A percentile compares a stretch with the other conserved stretches of the same genome.
Conservation (phyloP, 2,113 vertebrate genomes). For the Thomomys bottae region DNA sequence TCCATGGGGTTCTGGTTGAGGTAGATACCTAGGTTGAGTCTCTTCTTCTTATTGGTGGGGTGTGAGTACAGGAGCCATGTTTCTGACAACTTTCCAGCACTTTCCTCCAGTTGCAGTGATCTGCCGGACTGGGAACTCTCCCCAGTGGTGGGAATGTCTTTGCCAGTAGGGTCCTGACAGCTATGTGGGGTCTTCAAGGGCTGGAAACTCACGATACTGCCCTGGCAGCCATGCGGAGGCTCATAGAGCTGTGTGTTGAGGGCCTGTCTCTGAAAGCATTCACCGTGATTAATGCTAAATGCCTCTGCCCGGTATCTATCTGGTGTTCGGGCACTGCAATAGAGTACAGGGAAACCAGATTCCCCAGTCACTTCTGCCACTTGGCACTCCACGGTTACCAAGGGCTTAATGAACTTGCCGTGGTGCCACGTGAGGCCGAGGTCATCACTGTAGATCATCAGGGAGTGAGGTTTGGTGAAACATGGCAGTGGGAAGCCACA, state of each 20-base stretch:
- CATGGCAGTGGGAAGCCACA: constrained; percentile 64
- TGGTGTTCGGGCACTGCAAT: constrained; percentile 90
- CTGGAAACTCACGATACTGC: constrained; percentile 92
- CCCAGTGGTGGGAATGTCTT: background rate
- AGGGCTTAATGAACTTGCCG: constrained; percentile 78
- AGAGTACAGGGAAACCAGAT: constrained; percentile 84
- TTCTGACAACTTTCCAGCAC: rapidly evolving
- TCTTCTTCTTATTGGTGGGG: constrained; percentile 85
- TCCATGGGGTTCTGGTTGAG: constrained; percentile 88
- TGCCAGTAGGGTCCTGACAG: background rate
- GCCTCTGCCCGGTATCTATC: constrained; percentile 87
- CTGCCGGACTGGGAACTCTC: background rate
- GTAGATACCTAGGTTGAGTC: constrained; percentile 91
- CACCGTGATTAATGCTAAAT: constrained; percentile 85
- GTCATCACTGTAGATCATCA: constrained; percentile 93
- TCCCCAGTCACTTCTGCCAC: constrained; percentile 89
- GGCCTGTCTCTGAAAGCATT: constrained; percentile 82
- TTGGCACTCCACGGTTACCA: constrained; percentile 87
- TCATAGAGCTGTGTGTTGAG: constrained; percentile 85
- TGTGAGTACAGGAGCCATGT: constrained; percentile 94
- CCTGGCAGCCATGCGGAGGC: constrained; percentile 89
- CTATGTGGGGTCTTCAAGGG: constrained; percentile 21
- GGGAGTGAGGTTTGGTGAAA: constrained; percentile 83
- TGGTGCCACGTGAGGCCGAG: constrained; percentile 88
- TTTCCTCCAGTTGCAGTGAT: background rate